Evolutionary conservation across 2,797 vertebrate genomes (phyloP).

Genomic region (Falco columbarius): DNA sequence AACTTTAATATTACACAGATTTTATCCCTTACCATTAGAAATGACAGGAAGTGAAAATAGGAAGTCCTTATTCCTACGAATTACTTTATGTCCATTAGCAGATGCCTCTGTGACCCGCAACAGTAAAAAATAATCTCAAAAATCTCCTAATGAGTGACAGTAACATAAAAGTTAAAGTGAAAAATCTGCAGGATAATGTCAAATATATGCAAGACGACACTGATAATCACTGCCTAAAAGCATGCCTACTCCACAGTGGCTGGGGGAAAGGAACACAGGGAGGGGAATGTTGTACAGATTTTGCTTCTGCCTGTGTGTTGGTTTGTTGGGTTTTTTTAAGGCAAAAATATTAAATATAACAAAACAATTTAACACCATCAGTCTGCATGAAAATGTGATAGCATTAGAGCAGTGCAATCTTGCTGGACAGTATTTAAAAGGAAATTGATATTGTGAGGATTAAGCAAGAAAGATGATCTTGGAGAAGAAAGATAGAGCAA

Average conservation of each 20-base stretch:
- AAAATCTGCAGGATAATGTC: slow-evolving; percentile 31
- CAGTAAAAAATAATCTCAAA: slow-evolving; percentile 24
- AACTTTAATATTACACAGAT: neutral
- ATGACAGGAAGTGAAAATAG: slow-evolving; percentile 40
- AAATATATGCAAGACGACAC: slow-evolving; percentile 19
- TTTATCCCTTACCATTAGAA: slow-evolving; percentile 1
- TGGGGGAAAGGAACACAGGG: neutral
- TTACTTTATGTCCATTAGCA: slow-evolving; percentile 43
- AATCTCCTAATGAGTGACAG: slow-evolving; percentile 40
- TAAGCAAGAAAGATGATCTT: neutral
- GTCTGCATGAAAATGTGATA: neutral
- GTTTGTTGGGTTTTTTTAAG: neutral
- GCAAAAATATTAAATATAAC: neutral
- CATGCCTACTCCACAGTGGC: neutral
- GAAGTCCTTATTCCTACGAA: slow-evolving; percentile 19
- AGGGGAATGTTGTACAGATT: neutral
- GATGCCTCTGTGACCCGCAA: neutral
- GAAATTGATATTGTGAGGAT: neutral
- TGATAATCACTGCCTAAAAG: slow-evolving; percentile 19
- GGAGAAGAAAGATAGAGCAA: neutral
- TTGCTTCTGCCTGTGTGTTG: neutral
- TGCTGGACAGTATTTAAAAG: neutral
- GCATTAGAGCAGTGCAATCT: neutral
- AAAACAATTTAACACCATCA: neutral
- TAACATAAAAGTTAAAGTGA: slow-evolving; percentile 42